Base-by-base conservation (phyloP, 2,797 vertebrate species). In the Myripristis jacobus region DNA sequence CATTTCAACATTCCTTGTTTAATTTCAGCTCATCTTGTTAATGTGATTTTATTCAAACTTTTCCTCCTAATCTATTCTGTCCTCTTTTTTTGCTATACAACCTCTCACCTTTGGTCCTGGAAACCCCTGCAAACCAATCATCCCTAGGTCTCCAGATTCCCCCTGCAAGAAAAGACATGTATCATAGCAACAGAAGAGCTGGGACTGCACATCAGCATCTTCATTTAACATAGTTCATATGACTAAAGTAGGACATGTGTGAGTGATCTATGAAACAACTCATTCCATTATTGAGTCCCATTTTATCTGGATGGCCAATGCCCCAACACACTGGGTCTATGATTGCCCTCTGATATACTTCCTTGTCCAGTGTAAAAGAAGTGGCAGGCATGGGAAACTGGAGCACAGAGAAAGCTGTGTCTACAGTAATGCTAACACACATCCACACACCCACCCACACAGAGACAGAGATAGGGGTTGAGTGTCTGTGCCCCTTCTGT, bases 71-170 rank as follows among this genome's bases (percentile, higher is more conserved):
- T 31, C 12, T 38, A 34, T 6, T 31, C 29, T n/a, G n/a, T 31
- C 31, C 9, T 36, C 34, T 18, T 18, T 22, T 29, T 6, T 60
- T 36, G 11, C 10, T n/a, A 4, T 3, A 53, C 1, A 18, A n/a
- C 54, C 8, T 52, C 74, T 86, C 91, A 99, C 98, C 94, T 93
- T 96, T 68, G 96, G 97, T 19, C 98, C 98, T 79, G 96, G 95
- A 74, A 98, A 97, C 80, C 97, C 98, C 66, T 95, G 95, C 78
- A 98, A 95, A 22, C 98, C 98, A 87, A 92, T 93, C 79, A 96
- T 89, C 68, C 98, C 98, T 85, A 79, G 88, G 84, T 95, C 91
- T 87, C 98, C 98, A 75, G 91, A 48, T 81, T 97, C 95, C 57
- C 98, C 97, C 98, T 98, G 90, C 16, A 94, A 77, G 60, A 34